Evolutionary conservation across 2,113 vertebrate genomes (phyloP).

Genomic region (Tor tambroides): DNA sequence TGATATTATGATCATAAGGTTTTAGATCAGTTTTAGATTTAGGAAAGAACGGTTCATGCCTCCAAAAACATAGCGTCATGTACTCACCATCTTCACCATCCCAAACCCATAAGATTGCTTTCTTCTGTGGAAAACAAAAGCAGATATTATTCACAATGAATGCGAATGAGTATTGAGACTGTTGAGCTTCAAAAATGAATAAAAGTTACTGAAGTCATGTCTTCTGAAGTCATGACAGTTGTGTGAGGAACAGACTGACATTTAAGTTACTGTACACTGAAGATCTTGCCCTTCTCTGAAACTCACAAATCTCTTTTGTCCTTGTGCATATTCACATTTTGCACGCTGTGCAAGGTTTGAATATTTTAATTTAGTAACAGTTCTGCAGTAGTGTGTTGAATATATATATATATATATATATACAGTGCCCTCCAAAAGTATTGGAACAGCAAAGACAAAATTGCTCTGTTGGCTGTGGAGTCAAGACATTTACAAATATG

Average conservation of each 20-base stretch:
- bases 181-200: neutral
- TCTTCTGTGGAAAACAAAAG: neutral
- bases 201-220: neutral
- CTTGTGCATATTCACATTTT: neutral
- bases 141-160: neutral
- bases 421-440: too few relatives aligned
- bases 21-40: neutral
- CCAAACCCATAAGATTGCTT: neutral
- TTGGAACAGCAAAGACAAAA: too few relatives aligned
- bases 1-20: neutral
- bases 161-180: neutral
- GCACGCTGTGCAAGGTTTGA: neutral
- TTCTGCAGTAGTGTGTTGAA: neutral
- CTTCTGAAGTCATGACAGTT: neutral
- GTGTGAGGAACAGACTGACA: neutral
- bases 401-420: neutral
- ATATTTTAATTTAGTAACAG: neutral
- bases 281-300: neutral
- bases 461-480: too few relatives aligned
- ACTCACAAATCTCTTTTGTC: neutral
- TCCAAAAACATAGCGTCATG: neutral
- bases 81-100: neutral
- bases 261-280: neutral
- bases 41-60: neutral
- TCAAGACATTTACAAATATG: too few relatives aligned